Evolutionary conservation across 2,888 invertebrate genomes (phyloP).

Genomic region (Merodon equestris): DNA sequence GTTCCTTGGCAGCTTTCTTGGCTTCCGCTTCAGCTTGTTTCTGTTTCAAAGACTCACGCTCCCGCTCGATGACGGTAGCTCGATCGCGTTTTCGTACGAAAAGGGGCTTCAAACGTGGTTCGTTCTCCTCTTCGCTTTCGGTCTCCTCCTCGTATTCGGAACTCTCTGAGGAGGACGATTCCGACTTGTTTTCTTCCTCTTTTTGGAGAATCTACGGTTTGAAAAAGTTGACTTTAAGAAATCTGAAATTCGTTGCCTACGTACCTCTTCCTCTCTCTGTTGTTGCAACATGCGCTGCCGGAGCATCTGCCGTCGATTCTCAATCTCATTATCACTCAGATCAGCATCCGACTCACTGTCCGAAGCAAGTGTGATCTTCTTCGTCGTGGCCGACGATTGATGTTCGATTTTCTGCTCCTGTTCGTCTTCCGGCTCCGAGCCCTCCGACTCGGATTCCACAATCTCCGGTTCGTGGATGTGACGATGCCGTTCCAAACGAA

Average conservation of each 20-base stretch:
- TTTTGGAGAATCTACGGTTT: conserved; percentile 74
- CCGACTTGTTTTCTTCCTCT: conserved; percentile 83
- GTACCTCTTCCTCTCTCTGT: conserved; percentile 86
- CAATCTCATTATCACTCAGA: conserved; percentile 91
- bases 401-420: conserved; percentile 77
- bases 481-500: conserved; percentile 81
- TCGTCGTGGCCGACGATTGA: conserved; percentile 73
- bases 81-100: conserved; percentile 96
- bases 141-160: conserved; percentile 90
- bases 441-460: conserved; percentile 80
- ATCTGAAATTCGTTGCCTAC: background rate
- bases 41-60: conserved; percentile 90
- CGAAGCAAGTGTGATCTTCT: conserved; percentile 77
- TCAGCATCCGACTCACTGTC: conserved; percentile 89
- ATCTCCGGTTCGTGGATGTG: conserved; percentile 85
- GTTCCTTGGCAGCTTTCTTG: conserved; percentile 91
- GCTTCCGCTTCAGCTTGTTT: conserved; percentile 91
- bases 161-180: conserved; percentile 85
- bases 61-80: conserved; percentile 96
- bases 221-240: background rate
- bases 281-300: conserved; percentile 84
- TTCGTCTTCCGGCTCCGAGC: conserved; percentile 78
- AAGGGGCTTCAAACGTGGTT: conserved; percentile 95
- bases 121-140: conserved; percentile 94
- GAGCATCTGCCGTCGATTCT: conserved; percentile 86